A percentile compares a stretch with the other conserved stretches of the same genome.
phyloP scores from a whole-genome alignment of 1,140 invertebrate genomes.

The Pinna nobilis region DNA sequence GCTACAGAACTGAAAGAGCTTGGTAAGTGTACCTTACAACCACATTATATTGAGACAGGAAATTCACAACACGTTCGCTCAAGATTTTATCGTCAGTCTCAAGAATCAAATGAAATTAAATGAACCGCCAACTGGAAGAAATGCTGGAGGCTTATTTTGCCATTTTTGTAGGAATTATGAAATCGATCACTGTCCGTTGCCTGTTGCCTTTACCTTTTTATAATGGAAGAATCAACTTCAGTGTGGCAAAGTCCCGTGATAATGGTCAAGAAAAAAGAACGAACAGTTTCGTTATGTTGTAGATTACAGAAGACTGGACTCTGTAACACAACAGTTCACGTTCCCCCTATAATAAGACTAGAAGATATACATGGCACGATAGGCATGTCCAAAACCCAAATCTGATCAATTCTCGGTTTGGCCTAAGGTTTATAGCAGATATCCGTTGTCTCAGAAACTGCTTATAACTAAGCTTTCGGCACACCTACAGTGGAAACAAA shows the following conservation, averaged over 20 bases:
- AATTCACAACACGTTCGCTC: conserved; percentile 9
- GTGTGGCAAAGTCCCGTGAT: conserved; percentile 47
- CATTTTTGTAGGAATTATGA: no score
- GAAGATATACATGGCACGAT: no score
- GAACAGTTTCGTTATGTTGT: no score
- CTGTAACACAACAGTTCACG: conserved; percentile 11
- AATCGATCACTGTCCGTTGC: no score
- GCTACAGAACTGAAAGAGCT: conserved; percentile 31
- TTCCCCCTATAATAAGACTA: conserved; percentile 30
- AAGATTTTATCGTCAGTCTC: conserved; percentile 21
- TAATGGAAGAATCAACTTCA: conserved; percentile 29
- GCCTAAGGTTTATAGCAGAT: conserved; percentile 44
- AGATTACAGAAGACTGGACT: conserved; percentile 52
- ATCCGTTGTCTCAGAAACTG: conserved; percentile 23
- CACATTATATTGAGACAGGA: conserved; percentile 34
- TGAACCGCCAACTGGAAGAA: conserved; percentile 25
- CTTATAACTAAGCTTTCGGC: conserved; percentile 34
- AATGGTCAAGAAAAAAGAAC: conserved; percentile 46
- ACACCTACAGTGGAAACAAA: conserved; percentile 32
- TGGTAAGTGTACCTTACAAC: conserved; percentile 9
- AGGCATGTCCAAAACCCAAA: conserved; percentile 22
- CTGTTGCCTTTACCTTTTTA: no score
- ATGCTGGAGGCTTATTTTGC: conserved; percentile 30
- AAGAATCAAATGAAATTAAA: conserved; percentile 8
- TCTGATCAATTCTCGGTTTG: conserved; percentile 37